Evolutionary conservation across 2,113 vertebrate genomes (phyloP), one percentile per base, ranked within the genome.

Genomic region (Fukomys damarensis): DNA sequence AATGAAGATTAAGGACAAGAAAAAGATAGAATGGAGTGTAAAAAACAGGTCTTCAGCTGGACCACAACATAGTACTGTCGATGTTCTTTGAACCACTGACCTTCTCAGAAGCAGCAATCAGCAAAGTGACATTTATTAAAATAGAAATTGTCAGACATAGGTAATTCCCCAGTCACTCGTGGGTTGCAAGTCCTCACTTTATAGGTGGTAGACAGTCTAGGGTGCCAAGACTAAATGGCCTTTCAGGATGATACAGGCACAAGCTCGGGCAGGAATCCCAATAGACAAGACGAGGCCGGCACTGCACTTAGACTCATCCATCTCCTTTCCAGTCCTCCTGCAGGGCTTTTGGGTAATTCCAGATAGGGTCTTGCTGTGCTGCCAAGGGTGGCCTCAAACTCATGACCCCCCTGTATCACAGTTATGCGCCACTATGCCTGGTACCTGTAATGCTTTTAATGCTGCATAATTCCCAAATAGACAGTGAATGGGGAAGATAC

Each of bases 21-120:
- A 95, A 30, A 81, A 87, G 43, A 68, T n/a, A 22, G 49, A 80
- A 8, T 12, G 4, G 49, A 41, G 22, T 86, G 22, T 87, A 38
- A 92, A 82, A 93, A 84, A 49, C 38, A 58, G 54, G 56, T 35
- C 14, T 83, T 52, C 56, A 52, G 41, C 7, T 38, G 14, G 80
- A 83, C 16, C 16, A 85, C 54, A 94, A 89, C 6, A 56, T 35
- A 84, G 63, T 41, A n/a, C 28, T 46, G 43, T 11, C 76, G 88
- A 77, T n/a, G 26, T 7, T 86, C 83, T 91, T 49, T 84, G 76
- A 92, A 52, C 5, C 59, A 56, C 0, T 80, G 58, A 86, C 24
- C 30, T 11, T 97, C 38, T 89, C 46, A 96, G 65, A 97, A 97
- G 83, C 11, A 93, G 35, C 61, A 96, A 86, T 49, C 16, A 56